Evolutionary conservation across 2,797 vertebrate species (phyloP), one percentile per base, ranked within the genome.

Genomic region (Pelobates cultripes): DNA sequence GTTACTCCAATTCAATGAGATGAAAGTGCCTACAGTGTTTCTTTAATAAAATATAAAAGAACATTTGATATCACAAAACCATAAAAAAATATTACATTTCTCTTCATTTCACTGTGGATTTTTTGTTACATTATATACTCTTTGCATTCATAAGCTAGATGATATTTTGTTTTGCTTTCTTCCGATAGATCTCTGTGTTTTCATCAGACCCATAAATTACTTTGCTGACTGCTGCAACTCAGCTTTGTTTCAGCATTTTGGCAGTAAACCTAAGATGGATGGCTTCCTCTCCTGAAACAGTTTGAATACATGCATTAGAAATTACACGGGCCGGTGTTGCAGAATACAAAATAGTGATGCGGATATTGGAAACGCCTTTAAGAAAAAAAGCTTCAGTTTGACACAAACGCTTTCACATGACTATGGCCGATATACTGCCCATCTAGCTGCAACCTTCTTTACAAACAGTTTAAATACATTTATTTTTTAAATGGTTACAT

Each of bases 281-380:
- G 81, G 71, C 53, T 78, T 83, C 71, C 43, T 78, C 43, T 83
- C 41, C 81, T 73, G 70, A 78, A 79, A 73, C 70, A 61, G 66
- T 78, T 83, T 83, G 81, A 83, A 83, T 83, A 83, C 78, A 83
- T 83, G 76, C 81, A 83, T 83, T 79, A 63, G 63, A 78, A 83
- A 83, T 83, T 69, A 70, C 76, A 63, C 15, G 68, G 71, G 70
- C 53, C 43, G 28, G 5, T 51, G 53, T 63, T 78, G 43, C 81
- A 69, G 81, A 83, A 83, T 83, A 78, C 76, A 47, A 78, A 83
- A 74, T 75, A 83, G 71, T 43, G 41, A 47, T 44, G 47, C 8
- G 41, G 51, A 44, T 42, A 43, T n/a, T 44, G 66, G 40, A 74
- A 74, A 60, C 64, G 61, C n/a, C 45, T 77, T 66, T 51, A 2